These are phyloP conservation scores for Paramuricea clavata DNA, from an alignment of 92 coral and sea anemone species.

Conservation along the genomic window DNA sequence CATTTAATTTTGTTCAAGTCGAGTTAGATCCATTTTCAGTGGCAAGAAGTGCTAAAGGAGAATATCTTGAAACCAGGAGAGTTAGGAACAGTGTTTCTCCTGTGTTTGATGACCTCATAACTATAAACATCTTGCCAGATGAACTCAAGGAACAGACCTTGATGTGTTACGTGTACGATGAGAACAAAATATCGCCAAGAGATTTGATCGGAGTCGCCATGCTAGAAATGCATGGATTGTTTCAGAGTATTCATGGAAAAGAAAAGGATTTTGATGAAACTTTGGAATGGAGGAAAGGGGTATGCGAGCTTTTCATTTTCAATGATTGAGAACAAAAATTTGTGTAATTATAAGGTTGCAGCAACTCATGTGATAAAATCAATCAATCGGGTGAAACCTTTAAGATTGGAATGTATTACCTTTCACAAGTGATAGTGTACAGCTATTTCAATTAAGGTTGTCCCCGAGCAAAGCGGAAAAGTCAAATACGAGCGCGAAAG, in stretches of 20 bases:
- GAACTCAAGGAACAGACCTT: constrained; percentile 91
- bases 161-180: constrained; percentile 87
- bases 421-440: no score
- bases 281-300: constrained; percentile 92
- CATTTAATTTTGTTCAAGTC: constrained; percentile 88
- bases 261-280: constrained; percentile 71
- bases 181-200: constrained; percentile 89
- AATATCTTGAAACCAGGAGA: constrained; percentile 70
- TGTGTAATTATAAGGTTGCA: no score
- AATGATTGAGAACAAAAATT: background rate
- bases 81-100: constrained; percentile 85
- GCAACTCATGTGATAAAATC: background rate
- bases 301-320: constrained; percentile 35
- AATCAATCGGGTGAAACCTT: background rate
- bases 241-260: constrained; percentile 72
- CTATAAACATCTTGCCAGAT: constrained; percentile 77
- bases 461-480: no score
- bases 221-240: constrained; percentile 75
- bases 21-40: constrained; percentile 86
- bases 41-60: constrained; percentile 21
- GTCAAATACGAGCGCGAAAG: no score
- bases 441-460: no score
- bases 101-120: constrained; percentile 78
- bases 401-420: no score
- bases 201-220: constrained; percentile 93